Conservation (phyloP, 2,888 invertebrate species). For the Patella ulyssiponensis region DNA sequence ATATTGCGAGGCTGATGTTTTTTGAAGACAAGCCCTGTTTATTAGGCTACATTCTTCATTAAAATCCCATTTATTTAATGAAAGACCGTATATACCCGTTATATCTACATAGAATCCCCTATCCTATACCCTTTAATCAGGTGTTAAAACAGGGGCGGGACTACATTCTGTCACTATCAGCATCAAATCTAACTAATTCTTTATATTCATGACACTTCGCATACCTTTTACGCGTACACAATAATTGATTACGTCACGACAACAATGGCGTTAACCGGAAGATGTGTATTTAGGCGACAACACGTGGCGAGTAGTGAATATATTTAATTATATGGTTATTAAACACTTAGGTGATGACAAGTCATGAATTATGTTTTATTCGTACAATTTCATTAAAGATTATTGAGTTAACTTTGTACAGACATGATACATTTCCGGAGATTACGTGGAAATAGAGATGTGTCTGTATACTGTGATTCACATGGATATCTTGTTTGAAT, state of each 20-base stretch:
- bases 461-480: no score
- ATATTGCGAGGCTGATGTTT: no score
- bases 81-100: no score
- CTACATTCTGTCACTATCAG: background rate
- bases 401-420: no score
- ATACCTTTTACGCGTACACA: background rate
- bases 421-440: no score
- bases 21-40: no score
- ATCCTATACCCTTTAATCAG: background rate
- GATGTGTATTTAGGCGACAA: conserved; percentile 3
- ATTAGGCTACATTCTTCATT: background rate
- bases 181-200: conserved; percentile 6
- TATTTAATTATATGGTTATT: conserved; percentile 3
- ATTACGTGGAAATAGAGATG: no score
- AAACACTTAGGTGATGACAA: conserved; percentile 1
- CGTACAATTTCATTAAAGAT: no score
- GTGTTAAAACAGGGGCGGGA: background rate
- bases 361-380: background rate
- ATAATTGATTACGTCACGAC: conserved; percentile 10
- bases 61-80: background rate
- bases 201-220: background rate
- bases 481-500: no score
- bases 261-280: conserved; percentile 4
- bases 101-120: no score
- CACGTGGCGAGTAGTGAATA: conserved; percentile 9